Base-by-base conservation (phyloP, 2,888 invertebrate genomes). In the Sabellastarte sp. region DNA sequence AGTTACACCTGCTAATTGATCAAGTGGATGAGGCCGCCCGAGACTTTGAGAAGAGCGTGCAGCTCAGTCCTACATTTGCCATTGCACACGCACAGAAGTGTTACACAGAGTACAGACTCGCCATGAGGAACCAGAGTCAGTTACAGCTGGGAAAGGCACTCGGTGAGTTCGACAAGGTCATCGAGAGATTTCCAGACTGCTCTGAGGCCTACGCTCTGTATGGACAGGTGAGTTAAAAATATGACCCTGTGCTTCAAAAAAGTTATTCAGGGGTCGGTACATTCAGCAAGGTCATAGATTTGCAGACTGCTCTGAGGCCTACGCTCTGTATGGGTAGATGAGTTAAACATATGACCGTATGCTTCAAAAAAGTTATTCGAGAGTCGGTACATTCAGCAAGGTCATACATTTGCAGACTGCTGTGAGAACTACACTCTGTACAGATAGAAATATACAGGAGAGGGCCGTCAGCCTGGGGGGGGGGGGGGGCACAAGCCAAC, bases 41-140 rank as follows among this genome's bases (percentile, higher is more conserved):
- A 24, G 93, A 96, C 84, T 94, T 95, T 84, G 88, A 91, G 59
- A 91, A 89, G 78, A 91, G 94, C 32, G 90, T 93, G 3, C 87
- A 89, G 73, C 84, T 95, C 31, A 91, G 92, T 77, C 93, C 95
- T 1, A 85, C 91, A 69, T 93, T 93, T 81, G 90, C 92, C 1
- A 89, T 94, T 78, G 92, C 93, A 1, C 90, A 89, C 73, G 92
- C 93, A 60, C 96, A 96, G 83, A 94, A 93, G 84, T 92, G 92
- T 79, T 95, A 93, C 84, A 90, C 81, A 72, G 69, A 71, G 31
- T 95, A 93, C 80, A 88, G 91, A 74, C 87, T 88, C 77, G 89
- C 90, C 32, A 86, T 89, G 32, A 71, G 68, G 32, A 63, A 67
- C 56, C 72, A 74, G 56, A 75, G 71, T 66, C 72, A 74, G 2